Conservation (phyloP, 2,888 invertebrate species). For the Torymus tubicola region DNA sequence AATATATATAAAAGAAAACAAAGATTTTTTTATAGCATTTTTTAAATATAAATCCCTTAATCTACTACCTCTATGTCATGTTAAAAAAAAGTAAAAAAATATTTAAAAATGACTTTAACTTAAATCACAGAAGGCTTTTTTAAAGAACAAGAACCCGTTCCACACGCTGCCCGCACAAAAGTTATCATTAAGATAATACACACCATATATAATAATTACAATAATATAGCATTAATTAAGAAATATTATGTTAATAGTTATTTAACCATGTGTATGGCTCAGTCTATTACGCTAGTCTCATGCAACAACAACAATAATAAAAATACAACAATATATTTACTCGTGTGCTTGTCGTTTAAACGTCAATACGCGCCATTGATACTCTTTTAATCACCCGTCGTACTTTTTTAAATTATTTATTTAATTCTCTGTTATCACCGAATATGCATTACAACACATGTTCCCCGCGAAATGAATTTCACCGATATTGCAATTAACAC, state of each 20-base stretch:
- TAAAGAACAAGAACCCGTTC: conserved; percentile 68
- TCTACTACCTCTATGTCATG: conserved; percentile 45
- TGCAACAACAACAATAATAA: conserved; percentile 74
- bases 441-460: conserved; percentile 29
- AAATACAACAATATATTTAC: conserved; percentile 74
- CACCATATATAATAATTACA: conserved; percentile 71
- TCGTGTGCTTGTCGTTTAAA: conserved; percentile 55
- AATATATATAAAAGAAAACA: conserved; percentile 48
- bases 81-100: conserved; percentile 54
- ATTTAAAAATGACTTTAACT: conserved; percentile 53
- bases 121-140: conserved; percentile 55
- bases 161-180: conserved; percentile 71
- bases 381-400: conserved; percentile 53
- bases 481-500: conserved; percentile 51
- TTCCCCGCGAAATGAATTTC: conserved; percentile 42
- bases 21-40: conserved; percentile 33
- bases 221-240: conserved; percentile 73
- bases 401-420: conserved; percentile 45
- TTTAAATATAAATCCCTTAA: conserved; percentile 32
- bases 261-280: conserved; percentile 72
- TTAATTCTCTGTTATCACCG: conserved; percentile 40
- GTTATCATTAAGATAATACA: conserved; percentile 73
- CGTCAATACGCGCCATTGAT: conserved; percentile 46
- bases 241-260: conserved; percentile 72
- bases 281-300: conserved; percentile 75